Evolutionary conservation across 1,140 invertebrate species (phyloP).

Genomic region (Brachionus calyciflorus): DNA sequence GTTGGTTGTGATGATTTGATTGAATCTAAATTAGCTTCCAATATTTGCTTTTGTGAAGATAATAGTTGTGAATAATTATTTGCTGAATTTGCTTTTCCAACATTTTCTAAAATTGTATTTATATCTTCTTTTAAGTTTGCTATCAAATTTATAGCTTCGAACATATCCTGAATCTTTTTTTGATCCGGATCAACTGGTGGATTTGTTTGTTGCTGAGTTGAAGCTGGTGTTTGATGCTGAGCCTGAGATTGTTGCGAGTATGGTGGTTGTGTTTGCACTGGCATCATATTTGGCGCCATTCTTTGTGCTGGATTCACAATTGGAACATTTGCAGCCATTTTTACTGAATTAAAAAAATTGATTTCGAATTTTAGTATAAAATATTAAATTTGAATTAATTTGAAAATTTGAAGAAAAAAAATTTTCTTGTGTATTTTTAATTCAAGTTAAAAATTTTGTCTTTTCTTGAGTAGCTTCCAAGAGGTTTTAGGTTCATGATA

Average conservation of each 20-base stretch:
- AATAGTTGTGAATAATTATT: constrained; percentile 4
- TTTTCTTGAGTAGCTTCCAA: no score
- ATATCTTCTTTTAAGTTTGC: constrained; percentile 20
- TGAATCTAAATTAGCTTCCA: not conserved
- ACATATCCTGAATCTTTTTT: constrained; percentile 42
- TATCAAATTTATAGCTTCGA: constrained; percentile 1
- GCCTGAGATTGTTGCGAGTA: not conserved
- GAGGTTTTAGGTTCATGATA: no score
- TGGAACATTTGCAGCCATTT: not conserved
- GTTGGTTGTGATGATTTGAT: not conserved
- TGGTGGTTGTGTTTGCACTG: not conserved
- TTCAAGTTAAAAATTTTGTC: no score
- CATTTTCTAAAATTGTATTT: constrained; percentile 19
- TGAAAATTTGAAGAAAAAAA: no score
- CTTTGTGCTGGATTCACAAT: not conserved
- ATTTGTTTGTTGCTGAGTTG: not conserved
- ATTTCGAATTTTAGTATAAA: constrained; percentile 9
- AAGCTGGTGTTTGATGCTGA: not conserved
- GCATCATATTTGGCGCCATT: not conserved
- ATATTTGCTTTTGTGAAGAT: not conserved
- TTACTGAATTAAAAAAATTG: not conserved
- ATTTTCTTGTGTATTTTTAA: no score
- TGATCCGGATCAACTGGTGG: constrained; percentile 3
- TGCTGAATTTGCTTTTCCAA: constrained; percentile 11
- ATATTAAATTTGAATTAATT: no score